phyloP scores from a whole-genome alignment of 2,113 vertebrate genomes.

The Panthera tigris region DNA sequence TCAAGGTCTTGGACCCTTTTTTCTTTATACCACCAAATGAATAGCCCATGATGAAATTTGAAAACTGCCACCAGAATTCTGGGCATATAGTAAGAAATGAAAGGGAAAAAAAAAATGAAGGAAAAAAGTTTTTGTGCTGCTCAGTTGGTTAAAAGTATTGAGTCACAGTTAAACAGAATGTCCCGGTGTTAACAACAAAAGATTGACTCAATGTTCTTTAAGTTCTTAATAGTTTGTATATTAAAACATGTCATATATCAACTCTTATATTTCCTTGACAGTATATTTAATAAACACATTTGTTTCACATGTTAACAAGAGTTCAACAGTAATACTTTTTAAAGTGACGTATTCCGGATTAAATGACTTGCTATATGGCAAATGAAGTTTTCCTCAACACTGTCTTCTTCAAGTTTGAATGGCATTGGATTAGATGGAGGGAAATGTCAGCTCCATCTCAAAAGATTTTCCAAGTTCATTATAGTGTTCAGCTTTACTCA shows the following conservation, averaged over 20 bases:
- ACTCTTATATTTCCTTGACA: background rate
- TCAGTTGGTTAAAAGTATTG: background rate
- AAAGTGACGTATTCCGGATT: background rate
- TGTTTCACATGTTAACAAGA: background rate
- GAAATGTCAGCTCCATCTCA: background rate
- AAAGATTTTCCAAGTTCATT: background rate
- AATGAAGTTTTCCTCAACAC: background rate
- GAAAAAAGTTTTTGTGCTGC: background rate
- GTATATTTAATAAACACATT: background rate
- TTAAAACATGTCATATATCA: background rate
- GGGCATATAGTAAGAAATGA: background rate
- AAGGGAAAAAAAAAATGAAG: fast-evolving
- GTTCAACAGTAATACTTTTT: background rate
- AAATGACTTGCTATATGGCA: background rate
- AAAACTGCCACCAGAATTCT: background rate
- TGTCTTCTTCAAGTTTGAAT: background rate
- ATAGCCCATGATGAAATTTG: background rate
- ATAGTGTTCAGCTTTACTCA: background rate
- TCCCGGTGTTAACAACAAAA: background rate
- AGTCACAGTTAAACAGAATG: background rate
- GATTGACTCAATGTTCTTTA: background rate
- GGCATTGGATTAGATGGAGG: background rate
- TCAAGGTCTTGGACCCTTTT: background rate
- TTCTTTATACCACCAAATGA: background rate
- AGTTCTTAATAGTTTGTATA: background rate